These are phyloP conservation scores for Tenthredo amoena DNA, from an alignment of 2,888 invertebrate genomes.

Conservation along the genomic window DNA sequence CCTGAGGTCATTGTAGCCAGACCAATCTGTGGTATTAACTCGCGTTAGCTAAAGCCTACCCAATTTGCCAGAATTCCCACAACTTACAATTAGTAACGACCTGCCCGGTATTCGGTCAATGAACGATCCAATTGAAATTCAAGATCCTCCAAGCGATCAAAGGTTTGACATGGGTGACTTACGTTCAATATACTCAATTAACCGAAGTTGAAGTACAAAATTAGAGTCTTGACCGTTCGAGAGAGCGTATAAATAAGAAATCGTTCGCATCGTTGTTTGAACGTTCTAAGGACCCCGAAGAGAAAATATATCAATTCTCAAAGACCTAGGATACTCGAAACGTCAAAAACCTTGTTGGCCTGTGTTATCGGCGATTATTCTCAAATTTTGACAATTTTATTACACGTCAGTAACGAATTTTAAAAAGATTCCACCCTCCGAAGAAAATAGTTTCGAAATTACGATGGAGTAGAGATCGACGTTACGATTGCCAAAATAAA, in stretches of 20 bases:
- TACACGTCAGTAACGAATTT: neutral
- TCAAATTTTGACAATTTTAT: neutral
- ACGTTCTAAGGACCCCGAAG: neutral
- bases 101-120: neutral
- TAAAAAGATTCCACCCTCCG: neutral
- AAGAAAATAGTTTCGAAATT: neutral
- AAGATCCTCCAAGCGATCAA: conserved; percentile 18
- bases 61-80: conserved; percentile 23
- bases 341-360: neutral
- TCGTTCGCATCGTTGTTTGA: neutral
- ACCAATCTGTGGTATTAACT: neutral
- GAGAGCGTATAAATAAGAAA: neutral
- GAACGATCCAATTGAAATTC: conserved; percentile 34
- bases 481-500: neutral
- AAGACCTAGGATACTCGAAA: neutral
- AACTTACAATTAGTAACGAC: conserved; percentile 17
- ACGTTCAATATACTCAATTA: conserved; percentile 13
- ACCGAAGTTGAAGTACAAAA: neutral
- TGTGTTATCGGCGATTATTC: neutral
- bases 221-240: neutral
- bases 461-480: neutral
- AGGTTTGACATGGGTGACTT: conserved; percentile 3
- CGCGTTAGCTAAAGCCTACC: conserved; percentile 10
- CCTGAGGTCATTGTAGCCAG: neutral
- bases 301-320: neutral